phyloP scores from a whole-genome alignment of 2,797 vertebrate species.

The Enteromius paludinosus region DNA sequence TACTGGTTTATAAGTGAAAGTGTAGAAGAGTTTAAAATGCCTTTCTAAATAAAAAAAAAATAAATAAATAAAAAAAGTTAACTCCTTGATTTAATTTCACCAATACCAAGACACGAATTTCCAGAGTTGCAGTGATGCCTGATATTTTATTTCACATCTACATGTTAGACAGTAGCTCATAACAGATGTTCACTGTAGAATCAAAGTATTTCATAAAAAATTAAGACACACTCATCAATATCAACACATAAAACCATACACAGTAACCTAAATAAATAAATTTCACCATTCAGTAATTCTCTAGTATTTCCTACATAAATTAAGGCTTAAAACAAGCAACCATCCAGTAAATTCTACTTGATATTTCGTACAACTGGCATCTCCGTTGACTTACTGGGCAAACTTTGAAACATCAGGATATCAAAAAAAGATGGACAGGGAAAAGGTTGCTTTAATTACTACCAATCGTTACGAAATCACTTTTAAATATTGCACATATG shows the following conservation, averaged over 20 bases:
- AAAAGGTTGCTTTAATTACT: slow-evolving; percentile 14
- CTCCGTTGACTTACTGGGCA: background rate
- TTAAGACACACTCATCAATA: slow-evolving; percentile 72
- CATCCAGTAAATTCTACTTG: slow-evolving; percentile 17
- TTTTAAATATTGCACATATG: slow-evolving; percentile 43
- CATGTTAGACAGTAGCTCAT: slow-evolving; percentile 88
- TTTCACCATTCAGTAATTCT: slow-evolving; percentile 59
- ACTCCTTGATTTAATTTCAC: slow-evolving; percentile 25
- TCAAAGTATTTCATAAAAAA: slow-evolving; percentile 81
- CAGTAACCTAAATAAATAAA: slow-evolving; percentile 82
- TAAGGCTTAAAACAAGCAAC: slow-evolving; percentile 73
- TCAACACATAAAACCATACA: slow-evolving; percentile 83
- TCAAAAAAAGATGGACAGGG: slow-evolving; percentile 6
- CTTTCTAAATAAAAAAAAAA: background rate
- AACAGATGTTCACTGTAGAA: slow-evolving; percentile 86
- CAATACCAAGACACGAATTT: slow-evolving; percentile 62
- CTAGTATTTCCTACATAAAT: slow-evolving; percentile 71
- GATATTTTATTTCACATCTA: slow-evolving; percentile 84
- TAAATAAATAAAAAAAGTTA: background rate
- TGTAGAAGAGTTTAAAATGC: background rate
- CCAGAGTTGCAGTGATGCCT: slow-evolving; percentile 80
- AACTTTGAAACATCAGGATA: slow-evolving; percentile 8
- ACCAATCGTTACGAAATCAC: slow-evolving; percentile 14
- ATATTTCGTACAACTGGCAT: slow-evolving; percentile 18
- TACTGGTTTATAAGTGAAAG: background rate